A percentile compares a stretch with the other conserved stretches of the same genome.
These are phyloP conservation scores for Aeoliscus strigatus DNA, from an alignment of 2,797 vertebrate species.

Conservation along the genomic window DNA sequence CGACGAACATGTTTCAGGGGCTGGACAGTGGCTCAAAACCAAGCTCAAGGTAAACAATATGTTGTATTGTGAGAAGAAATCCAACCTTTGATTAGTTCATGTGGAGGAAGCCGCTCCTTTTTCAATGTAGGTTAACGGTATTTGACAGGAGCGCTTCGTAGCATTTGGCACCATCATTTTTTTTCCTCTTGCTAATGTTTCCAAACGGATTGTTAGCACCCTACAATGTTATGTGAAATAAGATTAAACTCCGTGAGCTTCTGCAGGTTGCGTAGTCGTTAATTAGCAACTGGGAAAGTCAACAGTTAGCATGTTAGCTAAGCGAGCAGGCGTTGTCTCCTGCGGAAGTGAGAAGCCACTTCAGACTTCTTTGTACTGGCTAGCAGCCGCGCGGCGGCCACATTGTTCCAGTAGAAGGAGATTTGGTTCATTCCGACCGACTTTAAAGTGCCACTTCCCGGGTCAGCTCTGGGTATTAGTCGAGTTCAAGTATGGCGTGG, in stretches of 20 bases:
- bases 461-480: neutral
- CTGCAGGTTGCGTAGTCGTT: neutral
- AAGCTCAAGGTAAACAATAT: constrained; percentile 79
- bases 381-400: constrained; percentile 17
- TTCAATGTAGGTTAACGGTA: constrained; percentile 19
- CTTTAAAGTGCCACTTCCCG: neutral
- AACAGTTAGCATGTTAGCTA: constrained; percentile 51
- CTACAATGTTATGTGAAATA: neutral
- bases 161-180: neutral
- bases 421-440: neutral
- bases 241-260: neutral
- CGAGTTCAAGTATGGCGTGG: neutral
- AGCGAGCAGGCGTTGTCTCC: constrained; percentile 67
- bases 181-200: neutral
- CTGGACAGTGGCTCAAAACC: constrained; percentile 69
- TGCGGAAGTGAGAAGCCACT: constrained; percentile 59
- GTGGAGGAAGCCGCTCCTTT: constrained; percentile 8
- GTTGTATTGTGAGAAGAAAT: neutral
- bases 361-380: constrained; percentile 38
- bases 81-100: constrained; percentile 3
- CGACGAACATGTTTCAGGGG: constrained; percentile 80
- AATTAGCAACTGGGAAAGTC: constrained; percentile 18
- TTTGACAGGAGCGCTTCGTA: constrained; percentile 5
- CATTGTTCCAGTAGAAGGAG: constrained; percentile 7
- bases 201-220: neutral